These are phyloP conservation scores for Pangasius djambal DNA, from an alignment of 2,797 vertebrate species.

Conservation along the genomic window DNA sequence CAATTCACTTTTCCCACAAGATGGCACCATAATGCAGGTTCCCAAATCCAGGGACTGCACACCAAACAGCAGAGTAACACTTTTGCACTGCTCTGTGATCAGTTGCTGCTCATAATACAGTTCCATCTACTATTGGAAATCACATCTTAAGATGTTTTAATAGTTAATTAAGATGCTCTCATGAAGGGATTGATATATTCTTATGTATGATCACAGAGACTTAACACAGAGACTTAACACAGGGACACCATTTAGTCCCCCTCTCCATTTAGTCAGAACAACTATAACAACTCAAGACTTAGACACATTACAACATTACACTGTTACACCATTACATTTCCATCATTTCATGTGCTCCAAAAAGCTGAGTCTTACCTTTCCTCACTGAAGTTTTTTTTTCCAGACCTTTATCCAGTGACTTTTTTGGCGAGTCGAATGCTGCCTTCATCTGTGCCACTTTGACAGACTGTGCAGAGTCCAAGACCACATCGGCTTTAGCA, in stretches of 20 bases:
- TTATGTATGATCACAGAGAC: not conserved
- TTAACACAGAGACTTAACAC: no score
- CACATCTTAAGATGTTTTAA: not conserved
- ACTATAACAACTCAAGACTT: no score
- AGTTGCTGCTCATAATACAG: not conserved
- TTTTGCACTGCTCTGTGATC: not conserved
- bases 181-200: not conserved
- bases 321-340: no score
- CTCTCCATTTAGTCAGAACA: not conserved
- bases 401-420: conserved; percentile 69
- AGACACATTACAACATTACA: not conserved
- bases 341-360: not conserved
- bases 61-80: not conserved
- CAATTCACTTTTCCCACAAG: conserved; percentile 66
- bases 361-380: conserved; percentile 52
- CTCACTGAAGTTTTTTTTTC: conserved; percentile 76
- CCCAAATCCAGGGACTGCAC: not conserved
- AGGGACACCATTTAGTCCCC: not conserved
- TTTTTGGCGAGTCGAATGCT: conserved; percentile 75
- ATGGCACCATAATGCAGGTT: conserved; percentile 70
- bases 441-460: conserved; percentile 82
- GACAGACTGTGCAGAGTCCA: conserved; percentile 70
- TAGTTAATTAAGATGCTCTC: not conserved
- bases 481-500: conserved; percentile 61
- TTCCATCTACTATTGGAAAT: not conserved